Base-by-base conservation (phyloP, 2,113 vertebrate genomes). In the Atlantisia rogersi region DNA sequence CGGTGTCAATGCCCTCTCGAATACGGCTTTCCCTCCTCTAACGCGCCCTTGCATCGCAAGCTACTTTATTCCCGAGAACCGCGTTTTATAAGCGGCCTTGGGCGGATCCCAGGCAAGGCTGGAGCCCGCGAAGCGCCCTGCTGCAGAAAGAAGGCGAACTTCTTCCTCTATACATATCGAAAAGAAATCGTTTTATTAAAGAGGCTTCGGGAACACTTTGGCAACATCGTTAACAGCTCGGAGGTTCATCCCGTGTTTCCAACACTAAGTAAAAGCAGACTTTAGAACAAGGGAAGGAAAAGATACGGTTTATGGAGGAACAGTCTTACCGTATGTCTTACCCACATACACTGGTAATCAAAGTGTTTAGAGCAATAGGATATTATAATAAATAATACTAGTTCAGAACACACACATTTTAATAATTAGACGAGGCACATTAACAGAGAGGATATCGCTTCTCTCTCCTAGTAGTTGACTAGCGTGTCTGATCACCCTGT, bases 311-410 rank as follows among this genome's bases (percentile, higher is more conserved):
- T 93, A 71, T 82, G 88, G 77, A 88, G 58, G 82, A 93, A 90
- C 2, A 71, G 46, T 68, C 56, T 68, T 82, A 91, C 52, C 28
- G 65, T 39, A 75, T 52, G 52, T 95, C 87, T 97, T 81, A 94
- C 83, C 80, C 94, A 84, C 90, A 73, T 86, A 90, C 55, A 94
- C 58, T n/a, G 44, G 37, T 82, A 92, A 95, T 92, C 64, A 76
- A 75, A 74, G 73, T 92, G 84, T 95, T 95, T 76, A 91, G 84
- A 91, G 77, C 79, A 96, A 92, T 92, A 96, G 84, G 35, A 92
- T 75, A 92, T 97, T 94, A 97, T 92, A 98, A 98, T 98, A 98
- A 98, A 98, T 98, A 98, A 94, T 80, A 86, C 95, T 77, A 94
- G 29, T 90, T 95, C 76, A 73, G 88, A 97, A 94, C 83, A 92